Evolutionary conservation across 2,797 vertebrate species (phyloP).

Genomic region (Bradypodion ventrale): DNA sequence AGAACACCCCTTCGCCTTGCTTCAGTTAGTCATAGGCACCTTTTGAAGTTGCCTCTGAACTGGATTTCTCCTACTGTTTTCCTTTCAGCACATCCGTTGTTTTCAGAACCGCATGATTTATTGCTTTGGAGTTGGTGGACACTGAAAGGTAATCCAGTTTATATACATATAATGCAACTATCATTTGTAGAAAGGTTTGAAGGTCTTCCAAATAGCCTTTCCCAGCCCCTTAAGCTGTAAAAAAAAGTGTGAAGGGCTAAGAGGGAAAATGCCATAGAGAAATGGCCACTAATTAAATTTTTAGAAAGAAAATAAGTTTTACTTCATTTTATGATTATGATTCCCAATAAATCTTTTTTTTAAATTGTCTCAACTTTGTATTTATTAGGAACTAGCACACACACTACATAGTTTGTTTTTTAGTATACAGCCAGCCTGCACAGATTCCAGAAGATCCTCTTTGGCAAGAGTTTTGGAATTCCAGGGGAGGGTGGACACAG

Average conservation of each 20-base stretch:
- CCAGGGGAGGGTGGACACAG: not conserved
- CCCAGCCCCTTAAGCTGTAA: not conserved
- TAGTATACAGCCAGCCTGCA: too few relatives aligned
- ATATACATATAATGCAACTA: not conserved
- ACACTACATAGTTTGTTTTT: not conserved
- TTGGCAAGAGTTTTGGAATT: not conserved
- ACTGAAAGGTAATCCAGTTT: not conserved
- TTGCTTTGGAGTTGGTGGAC: not conserved
- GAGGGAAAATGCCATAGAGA: not conserved
- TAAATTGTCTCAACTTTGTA: not conserved
- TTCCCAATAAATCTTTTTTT: slow-evolving; percentile 56
- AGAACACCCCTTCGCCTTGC: not conserved
- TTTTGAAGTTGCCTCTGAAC: not conserved
- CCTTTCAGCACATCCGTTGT: not conserved
- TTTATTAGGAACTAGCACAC: not conserved
- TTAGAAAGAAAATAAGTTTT: slow-evolving; percentile 49
- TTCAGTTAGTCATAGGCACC: not conserved
- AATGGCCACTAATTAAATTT: not conserved
- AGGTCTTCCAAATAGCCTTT: not conserved
- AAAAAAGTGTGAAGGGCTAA: not conserved
- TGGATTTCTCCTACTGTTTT: not conserved
- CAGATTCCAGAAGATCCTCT: not conserved
- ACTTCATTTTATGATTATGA: slow-evolving; percentile 4
- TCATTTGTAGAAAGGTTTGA: not conserved
- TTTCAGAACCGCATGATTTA: not conserved